phyloP scores from a whole-genome alignment of 2,797 vertebrate species.

The Nannoperca australis region DNA sequence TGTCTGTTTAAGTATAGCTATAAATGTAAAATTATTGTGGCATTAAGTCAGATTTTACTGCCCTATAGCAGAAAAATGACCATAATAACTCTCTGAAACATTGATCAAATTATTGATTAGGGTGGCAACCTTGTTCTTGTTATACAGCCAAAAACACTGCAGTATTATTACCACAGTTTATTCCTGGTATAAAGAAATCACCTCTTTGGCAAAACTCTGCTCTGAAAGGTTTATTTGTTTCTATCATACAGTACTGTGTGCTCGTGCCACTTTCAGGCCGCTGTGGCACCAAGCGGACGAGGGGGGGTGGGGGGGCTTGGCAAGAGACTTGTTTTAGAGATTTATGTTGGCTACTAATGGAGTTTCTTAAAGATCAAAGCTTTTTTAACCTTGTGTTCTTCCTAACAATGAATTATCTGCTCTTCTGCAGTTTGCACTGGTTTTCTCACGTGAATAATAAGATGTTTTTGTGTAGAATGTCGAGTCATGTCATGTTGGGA shows the following conservation, averaged over 20 bases:
- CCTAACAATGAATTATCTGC: constrained; percentile 26
- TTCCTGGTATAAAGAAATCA: background rate
- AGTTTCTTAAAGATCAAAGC: constrained; percentile 41
- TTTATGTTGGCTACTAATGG: constrained; percentile 35
- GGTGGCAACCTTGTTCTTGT: constrained; percentile 13
- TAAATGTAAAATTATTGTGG: constrained; percentile 28
- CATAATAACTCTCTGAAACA: constrained; percentile 16
- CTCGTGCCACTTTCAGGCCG: constrained; percentile 9
- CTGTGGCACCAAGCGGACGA: background rate
- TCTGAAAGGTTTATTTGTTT: background rate
- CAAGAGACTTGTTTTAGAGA: constrained; percentile 37
- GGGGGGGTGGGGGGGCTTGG: constrained; percentile 16
- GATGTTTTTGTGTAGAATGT: background rate
- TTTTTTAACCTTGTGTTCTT: constrained; percentile 26
- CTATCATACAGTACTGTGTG: background rate
- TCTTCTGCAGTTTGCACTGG: background rate
- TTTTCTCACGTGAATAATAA: background rate
- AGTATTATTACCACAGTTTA: background rate
- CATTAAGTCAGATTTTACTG: constrained; percentile 10
- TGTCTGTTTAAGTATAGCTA: constrained; percentile 10
- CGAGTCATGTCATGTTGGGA: background rate
- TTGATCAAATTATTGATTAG: constrained; percentile 23
- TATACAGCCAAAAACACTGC: background rate
- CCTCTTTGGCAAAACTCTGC: constrained; percentile 1
- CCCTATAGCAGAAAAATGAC: background rate